A percentile compares a stretch with the other conserved stretches of the same genome.
Conservation (phyloP, 2,113 vertebrate species). For the Melanerpes formicivorus region DNA sequence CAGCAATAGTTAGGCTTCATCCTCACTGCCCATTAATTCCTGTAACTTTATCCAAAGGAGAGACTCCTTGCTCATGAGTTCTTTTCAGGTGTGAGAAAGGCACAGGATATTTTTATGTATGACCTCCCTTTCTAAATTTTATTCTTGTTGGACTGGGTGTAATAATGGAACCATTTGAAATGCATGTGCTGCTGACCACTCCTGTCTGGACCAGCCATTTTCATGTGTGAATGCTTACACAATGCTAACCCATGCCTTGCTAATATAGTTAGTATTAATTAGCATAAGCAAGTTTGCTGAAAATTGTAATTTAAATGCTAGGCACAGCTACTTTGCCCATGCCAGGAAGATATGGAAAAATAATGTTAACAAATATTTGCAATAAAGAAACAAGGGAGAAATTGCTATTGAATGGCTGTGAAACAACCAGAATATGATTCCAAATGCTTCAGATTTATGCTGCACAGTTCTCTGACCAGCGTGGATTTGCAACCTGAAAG, state of each 20-base stretch:
- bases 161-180: background rate
- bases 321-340: background rate
- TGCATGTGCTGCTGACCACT: background rate
- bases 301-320: background rate
- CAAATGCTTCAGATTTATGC: fast-evolving
- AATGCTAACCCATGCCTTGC: slow-evolving; percentile 22
- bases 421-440: background rate
- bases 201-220: background rate
- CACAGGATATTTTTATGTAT: background rate
- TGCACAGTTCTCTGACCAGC: background rate
- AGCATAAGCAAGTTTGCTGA: slow-evolving; percentile 4
- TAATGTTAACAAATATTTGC: background rate
- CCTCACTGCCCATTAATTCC: background rate
- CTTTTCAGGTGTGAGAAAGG: background rate
- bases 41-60: background rate
- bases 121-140: background rate
- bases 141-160: background rate
- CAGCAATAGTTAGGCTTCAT: background rate
- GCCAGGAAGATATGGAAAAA: background rate
- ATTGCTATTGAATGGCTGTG: background rate
- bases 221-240: background rate
- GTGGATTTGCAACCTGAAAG: background rate
- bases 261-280: slow-evolving; percentile 33
- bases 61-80: background rate
- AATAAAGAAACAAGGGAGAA: background rate